Base-by-base conservation (phyloP, 1,140 invertebrate genomes). In the Drosophila saltans region DNA sequence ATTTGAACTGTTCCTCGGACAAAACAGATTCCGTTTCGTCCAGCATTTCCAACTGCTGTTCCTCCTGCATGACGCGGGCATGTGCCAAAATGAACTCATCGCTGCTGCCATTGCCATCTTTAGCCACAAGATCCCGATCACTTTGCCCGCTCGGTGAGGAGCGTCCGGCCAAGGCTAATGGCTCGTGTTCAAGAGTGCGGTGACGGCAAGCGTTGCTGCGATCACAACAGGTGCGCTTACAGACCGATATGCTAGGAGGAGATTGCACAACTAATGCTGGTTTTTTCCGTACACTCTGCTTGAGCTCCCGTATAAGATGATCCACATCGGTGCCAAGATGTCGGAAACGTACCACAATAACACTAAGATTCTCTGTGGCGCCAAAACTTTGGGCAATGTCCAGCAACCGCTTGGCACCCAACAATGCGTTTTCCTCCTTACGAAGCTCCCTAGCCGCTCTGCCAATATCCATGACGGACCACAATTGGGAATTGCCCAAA, bases 1-100 rank as follows among this genome's bases (percentile, higher is more conserved):
- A 97, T 75, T 97, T 96, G 82, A 97, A 97, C 88, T 97, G 97
- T 86, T 98, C 97, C 77, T 97, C 97, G 3, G 96, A 96, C 83
- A 91, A 91, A 76, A 84, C 94, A 55, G 83, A 95, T 93, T 93
- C 95, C 69, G 91, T 96, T 92, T 94, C 94, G 64, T 95, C 94
- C 56, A 91, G 60, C 94, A 94, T 80, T 94, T 94, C 76, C 39
- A 93, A 93, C 61, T 93, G 92, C 63, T 91, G 88, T 83, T 95
- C 94, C 81, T 95, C 95, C 93, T 73, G 94, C 80, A 66, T 93
- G 81, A 91, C 83, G 0, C 90, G 83, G 1, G 86, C 90, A 67
- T 90, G 86, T 0, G 86, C 90, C 64, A 91, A 72, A 10, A 91
- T 80, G 30, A 91, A 91, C 71, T 91, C 90, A 52, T 90, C 81